Evolutionary conservation across 2,888 invertebrate genomes (phyloP).

Genomic region (Amphipoea lucens): DNA sequence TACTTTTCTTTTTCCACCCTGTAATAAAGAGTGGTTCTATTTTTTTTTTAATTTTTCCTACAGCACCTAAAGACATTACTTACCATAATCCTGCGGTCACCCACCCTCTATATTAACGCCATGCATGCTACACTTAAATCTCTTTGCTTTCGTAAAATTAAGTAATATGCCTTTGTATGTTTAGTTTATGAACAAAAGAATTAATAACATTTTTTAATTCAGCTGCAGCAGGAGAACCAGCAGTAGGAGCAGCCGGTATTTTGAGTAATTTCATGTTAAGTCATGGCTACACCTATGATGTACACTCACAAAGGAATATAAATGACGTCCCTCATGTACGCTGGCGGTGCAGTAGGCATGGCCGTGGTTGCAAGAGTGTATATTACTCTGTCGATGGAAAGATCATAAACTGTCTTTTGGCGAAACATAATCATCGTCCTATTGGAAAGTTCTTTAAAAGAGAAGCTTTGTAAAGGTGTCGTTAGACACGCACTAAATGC

Average conservation of each 20-base stretch:
- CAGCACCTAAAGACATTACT: no score
- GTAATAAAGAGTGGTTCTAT: no score
- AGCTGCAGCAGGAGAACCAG: neutral
- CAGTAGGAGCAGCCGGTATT: neutral
- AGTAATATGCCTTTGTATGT: no score
- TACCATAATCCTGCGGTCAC: neutral
- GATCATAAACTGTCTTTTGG: neutral
- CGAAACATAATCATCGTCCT: neutral
- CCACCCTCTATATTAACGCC: neutral
- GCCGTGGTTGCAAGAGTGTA: neutral
- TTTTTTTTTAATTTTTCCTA: no score
- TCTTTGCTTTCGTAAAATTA: no score
- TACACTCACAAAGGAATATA: neutral
- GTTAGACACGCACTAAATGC: neutral
- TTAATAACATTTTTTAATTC: neutral
- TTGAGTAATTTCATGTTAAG: neutral
- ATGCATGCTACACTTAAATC: neutral
- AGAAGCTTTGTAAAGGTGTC: neutral
- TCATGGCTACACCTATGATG: neutral
- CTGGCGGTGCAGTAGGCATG: neutral
- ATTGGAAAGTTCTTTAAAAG: neutral
- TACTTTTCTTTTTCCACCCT: neutral
- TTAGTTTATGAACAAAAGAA: no score
- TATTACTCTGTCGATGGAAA: neutral
- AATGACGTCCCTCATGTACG: neutral